These are phyloP conservation scores for Catharus fuscescens DNA, from an alignment of 2,113 vertebrate genomes.

Conservation along the genomic window DNA sequence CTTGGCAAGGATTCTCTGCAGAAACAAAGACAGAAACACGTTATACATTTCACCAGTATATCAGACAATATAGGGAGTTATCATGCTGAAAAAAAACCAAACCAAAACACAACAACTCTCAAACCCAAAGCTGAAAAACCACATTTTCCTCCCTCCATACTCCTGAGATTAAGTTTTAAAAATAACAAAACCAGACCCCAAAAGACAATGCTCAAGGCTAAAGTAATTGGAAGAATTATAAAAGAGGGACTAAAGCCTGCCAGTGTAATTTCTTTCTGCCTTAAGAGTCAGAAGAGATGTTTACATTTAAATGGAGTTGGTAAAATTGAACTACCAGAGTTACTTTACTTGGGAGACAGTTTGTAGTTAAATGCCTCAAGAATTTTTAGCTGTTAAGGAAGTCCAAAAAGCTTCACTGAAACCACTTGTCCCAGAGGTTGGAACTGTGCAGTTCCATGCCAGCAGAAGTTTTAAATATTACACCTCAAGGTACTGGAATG, in stretches of 20 bases:
- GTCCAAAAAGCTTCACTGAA: not conserved
- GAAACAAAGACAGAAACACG: conserved; percentile 5
- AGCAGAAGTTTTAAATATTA: not conserved
- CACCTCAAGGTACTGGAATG: not conserved
- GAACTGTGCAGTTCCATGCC: not conserved
- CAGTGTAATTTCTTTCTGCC: not conserved
- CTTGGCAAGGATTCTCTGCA: conserved; percentile 97
- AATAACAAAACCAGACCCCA: not conserved
- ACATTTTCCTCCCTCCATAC: not conserved
- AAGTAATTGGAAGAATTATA: not conserved
- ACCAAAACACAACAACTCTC: not conserved
- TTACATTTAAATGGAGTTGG: not conserved
- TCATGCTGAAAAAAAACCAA: not conserved
- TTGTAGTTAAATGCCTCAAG: not conserved
- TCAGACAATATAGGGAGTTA: not conserved
- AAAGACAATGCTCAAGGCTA: not conserved
- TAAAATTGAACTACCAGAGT: not conserved
- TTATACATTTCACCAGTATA: not conserved
- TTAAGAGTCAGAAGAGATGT: not conserved
- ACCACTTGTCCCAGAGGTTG: not conserved
- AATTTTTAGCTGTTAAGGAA: not conserved
- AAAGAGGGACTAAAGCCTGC: not conserved
- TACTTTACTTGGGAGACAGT: not conserved
- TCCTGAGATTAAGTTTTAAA: not conserved
- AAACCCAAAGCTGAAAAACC: not conserved